Base-by-base conservation (phyloP, 2,113 vertebrate species). In the Clarias macrocephalus region DNA sequence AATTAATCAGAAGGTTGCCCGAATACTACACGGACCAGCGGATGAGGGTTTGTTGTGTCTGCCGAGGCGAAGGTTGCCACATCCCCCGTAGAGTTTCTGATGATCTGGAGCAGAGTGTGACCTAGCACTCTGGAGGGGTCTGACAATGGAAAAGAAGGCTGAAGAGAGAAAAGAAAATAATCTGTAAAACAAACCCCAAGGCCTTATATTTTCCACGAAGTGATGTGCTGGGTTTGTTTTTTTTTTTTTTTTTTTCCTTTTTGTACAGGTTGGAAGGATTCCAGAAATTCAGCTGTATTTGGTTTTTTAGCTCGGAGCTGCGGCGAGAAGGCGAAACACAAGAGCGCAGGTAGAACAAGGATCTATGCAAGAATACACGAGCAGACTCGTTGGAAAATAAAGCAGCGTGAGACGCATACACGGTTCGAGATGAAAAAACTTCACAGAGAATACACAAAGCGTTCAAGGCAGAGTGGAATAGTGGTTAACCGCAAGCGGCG, bases 21-120 rank as follows among this genome's bases (percentile, higher is more conserved):
- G 83, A 84, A 86, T 76, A 33, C 73, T 42, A 83, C 42, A 65
- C n/a, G 1, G 86, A 88, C 62, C 16, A 56, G 28, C 16, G 15
- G 42, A 70, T 6, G 5, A 21, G 63, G 63, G 54, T 83, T 86
- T 86, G 80, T 83, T 88, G 82, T 90, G 72, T 83, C 56, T 84
- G 30, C 52, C 28, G 19, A 88, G 84, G 56, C 30, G 57, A 86
- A 68, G 85, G 89, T 88, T 88, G 89, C 84, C 89, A 86, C 66
- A 57, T 85, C 68, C 65, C 89, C 87, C 52, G 59, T 70, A 84
- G 89, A 77, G 81, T 84, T 90, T 88, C 72, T 89, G 84, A 90
- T 88, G 84, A 82, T 88, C 82, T 90, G 83, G 59, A 88, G 80
- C 81, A 85, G 33, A 80, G 80, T 77, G 80, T 87, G 87, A 88